Evolutionary conservation across 2,797 vertebrate species (phyloP).

Genomic region (Channa striata): DNA sequence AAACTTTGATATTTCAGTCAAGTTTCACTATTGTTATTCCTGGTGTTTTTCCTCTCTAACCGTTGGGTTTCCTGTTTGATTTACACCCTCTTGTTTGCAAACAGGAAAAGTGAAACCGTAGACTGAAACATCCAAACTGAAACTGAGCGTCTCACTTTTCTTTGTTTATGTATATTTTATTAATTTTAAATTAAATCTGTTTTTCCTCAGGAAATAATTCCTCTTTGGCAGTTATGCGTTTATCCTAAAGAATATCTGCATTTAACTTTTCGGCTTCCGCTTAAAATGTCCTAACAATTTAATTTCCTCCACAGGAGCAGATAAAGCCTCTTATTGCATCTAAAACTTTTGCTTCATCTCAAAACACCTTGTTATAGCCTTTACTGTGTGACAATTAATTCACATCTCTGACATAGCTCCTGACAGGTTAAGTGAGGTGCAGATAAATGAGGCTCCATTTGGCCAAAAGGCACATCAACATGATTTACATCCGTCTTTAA

Average conservation of each 20-base stretch:
- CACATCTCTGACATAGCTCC: background rate
- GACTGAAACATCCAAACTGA: background rate
- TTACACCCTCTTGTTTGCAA: background rate
- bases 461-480: background rate
- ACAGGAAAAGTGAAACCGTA: background rate
- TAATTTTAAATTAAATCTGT: background rate
- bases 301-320: constrained; percentile 19
- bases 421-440: constrained; percentile 33
- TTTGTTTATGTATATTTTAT: background rate
- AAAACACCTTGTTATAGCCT: constrained; percentile 24
- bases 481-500: constrained; percentile 41
- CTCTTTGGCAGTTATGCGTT: background rate
- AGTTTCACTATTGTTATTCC: background rate
- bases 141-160: background rate
- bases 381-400: constrained; percentile 27
- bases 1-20: background rate
- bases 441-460: constrained; percentile 20
- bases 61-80: background rate
- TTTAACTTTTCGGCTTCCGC: background rate
- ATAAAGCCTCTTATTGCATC: constrained; percentile 37
- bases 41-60: too few species aligned
- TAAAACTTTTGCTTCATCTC: background rate
- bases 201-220: background rate
- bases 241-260: background rate
- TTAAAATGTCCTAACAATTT: constrained; percentile 17